Percentiles rank a stretch among this genome's conserved stretches.
Conservation (phyloP, 2,797 vertebrate species). For the Pelodytes ibericus region DNA sequence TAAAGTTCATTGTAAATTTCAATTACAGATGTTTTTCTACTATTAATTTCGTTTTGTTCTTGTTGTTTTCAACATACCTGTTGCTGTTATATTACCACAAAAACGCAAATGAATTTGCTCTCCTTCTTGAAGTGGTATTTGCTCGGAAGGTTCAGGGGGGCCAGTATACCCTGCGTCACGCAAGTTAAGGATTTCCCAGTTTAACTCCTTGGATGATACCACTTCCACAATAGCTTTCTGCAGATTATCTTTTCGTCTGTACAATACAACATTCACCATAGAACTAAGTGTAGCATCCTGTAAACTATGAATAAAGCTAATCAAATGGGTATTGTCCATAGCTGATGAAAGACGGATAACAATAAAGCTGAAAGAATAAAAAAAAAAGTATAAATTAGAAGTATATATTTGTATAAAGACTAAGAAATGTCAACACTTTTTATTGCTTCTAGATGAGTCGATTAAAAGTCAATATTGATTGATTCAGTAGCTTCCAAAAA, state of each 20-base stretch:
- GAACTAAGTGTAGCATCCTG: conserved; percentile 72
- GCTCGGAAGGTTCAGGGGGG: conserved; percentile 70
- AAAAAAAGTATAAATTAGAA: conserved; percentile 11
- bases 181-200: conserved; percentile 72
- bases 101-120: conserved; percentile 83
- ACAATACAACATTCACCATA: conserved; percentile 73
- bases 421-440: not conserved
- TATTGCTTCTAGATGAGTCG: too few species aligned
- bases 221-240: conserved; percentile 67
- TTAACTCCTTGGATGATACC: conserved; percentile 76
- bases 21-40: too few species aligned
- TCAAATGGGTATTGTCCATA: conserved; percentile 65
- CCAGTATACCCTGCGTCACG: conserved; percentile 69
- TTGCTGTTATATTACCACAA: conserved; percentile 83
- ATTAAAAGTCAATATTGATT: too few species aligned
- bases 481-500: too few species aligned
- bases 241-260: conserved; percentile 69
- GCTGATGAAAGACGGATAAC: conserved; percentile 73
- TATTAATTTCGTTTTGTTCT: too few species aligned
- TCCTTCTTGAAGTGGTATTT: conserved; percentile 80
- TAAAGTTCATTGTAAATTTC: too few species aligned
- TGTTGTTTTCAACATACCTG: conserved; percentile 71
- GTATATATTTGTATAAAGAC: not conserved
- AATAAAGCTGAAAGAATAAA: conserved; percentile 77
- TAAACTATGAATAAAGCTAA: conserved; percentile 75